Evolutionary conservation across 2,113 vertebrate species (phyloP), one percentile per base, ranked within the genome.

Genomic region (Pterocles gutturalis): DNA sequence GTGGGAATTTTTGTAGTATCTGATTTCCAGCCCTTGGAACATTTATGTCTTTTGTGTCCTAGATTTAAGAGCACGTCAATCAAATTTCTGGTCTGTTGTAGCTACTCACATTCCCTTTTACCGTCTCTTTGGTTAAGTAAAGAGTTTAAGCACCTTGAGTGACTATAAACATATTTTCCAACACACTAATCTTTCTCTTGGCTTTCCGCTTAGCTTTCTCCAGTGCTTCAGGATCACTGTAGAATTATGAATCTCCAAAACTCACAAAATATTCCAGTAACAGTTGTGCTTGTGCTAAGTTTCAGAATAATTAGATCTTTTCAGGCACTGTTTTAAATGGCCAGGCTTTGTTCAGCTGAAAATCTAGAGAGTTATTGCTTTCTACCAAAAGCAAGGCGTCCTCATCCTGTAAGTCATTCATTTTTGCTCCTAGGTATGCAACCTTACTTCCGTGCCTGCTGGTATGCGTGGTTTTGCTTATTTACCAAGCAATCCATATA

Each of bases 111-210:
- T 90, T 89, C 38, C 33, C 54, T 77, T 94, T 86, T 82, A 45
- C 51, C 2, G 0, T 81, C 51, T 81, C 86, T 92, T 53, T 69
- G 48, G 54, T 89, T 89, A 90, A 88, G 43, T 89, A 84, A 97
- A 95, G 36, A 91, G 64, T 85, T 87, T 54, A 85, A 93, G 41
- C 90, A 93, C 80, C 69, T 90, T 76, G 53, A 93, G n/a, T 89
- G 48, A 60, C 64, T 87, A 5, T 29, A 64, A 90, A 43, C 34
- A 25, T 83, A n/a, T 70, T 89, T 91, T 76, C 82, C 73, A 91
- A 69, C 43, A 38, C 58, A 90, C 36, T 75, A 9, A 85, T 81
- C 75, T 95, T 95, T 93, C 61, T 85, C 43, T 89, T 89, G 61
- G 53, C 34, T 15, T 96, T 95, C 57, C 43, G 89, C 57, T 75